Evolutionary conservation across 2,797 vertebrate species (phyloP).

Genomic region (Thamnophis elegans): DNA sequence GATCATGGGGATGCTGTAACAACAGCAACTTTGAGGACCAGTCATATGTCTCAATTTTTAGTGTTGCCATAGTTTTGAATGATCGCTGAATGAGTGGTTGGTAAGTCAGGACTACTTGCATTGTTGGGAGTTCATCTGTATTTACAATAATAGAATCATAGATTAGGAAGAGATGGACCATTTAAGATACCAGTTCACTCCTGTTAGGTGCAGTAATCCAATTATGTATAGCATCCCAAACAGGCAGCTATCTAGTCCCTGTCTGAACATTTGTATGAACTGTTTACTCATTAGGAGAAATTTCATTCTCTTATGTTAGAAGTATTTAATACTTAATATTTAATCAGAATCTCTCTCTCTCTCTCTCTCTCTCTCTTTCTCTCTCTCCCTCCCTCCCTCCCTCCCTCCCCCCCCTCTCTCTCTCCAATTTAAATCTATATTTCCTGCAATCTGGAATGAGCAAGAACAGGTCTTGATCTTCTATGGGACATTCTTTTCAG

Average conservation of each 20-base stretch:
- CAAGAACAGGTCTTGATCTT: background rate
- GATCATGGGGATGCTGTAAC: background rate
- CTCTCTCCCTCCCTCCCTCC: too few species aligned
- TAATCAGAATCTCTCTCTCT: background rate
- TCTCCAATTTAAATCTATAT: background rate
- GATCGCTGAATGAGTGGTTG: background rate
- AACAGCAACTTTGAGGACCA: background rate
- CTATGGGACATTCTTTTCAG: background rate
- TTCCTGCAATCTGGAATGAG: background rate
- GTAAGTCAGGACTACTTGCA: background rate
- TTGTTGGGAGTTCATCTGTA: background rate
- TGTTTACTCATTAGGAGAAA: background rate
- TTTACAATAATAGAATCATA: background rate
- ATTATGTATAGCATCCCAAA: background rate
- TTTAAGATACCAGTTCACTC: background rate
- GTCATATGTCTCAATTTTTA: background rate
- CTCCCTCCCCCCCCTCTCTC: background rate
- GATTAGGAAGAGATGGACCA: background rate
- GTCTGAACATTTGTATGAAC: background rate
- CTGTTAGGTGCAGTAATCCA: background rate
- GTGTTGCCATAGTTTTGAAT: background rate
- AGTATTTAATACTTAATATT: background rate
- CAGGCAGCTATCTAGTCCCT: background rate
- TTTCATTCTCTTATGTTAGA: background rate
- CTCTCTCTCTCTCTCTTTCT: background rate